These are phyloP conservation scores for Cossypha dichroa DNA, from an alignment of 2,797 vertebrate genomes.

Conservation along the genomic window DNA sequence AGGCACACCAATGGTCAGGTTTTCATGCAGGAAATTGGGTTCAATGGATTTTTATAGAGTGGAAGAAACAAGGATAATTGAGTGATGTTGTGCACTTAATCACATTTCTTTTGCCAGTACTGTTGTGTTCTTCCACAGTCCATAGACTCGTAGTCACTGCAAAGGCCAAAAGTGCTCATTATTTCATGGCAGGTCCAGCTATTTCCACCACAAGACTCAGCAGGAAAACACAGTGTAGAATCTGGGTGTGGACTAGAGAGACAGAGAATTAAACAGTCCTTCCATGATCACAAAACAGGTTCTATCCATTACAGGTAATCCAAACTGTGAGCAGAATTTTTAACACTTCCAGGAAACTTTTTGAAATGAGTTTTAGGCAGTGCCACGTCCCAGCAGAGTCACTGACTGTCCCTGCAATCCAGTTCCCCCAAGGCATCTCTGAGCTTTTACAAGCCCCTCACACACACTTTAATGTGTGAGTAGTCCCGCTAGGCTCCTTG, in stretches of 20 bases:
- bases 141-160: not conserved
- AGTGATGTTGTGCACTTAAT: not conserved
- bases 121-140: not conserved
- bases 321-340: not conserved
- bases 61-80: not conserved
- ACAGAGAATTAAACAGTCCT: not conserved
- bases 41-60: not conserved
- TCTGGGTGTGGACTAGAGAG: not conserved
- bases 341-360: not conserved
- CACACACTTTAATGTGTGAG: fast-evolving
- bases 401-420: fast-evolving
- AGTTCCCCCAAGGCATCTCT: not conserved
- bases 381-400: not conserved
- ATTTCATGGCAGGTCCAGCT: not conserved
- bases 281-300: not conserved
- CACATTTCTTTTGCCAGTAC: not conserved
- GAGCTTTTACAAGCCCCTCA: not conserved
- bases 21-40: not conserved
- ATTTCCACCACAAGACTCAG: not conserved
- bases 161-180: not conserved
- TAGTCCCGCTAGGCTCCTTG: not conserved
- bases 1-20: not conserved
- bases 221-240: not conserved
- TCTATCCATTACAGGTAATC: not conserved
- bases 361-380: not conserved